Evolutionary conservation across 2,113 vertebrate species (phyloP).

Genomic region (Chaetorhynchus papuensis): DNA sequence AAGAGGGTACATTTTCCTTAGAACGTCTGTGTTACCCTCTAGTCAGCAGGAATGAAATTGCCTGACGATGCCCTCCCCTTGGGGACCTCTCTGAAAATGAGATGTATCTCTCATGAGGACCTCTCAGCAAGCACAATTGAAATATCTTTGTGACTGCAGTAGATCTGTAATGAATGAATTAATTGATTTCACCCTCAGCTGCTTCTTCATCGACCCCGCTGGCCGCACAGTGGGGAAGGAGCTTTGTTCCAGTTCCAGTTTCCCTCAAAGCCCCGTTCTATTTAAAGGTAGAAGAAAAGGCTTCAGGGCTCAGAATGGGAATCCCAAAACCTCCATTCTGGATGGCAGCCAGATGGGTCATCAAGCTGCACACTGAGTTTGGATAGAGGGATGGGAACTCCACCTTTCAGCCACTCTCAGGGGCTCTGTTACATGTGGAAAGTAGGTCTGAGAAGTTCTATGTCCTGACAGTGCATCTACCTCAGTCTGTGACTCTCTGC

Average conservation of each 20-base stretch:
- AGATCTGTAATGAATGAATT: conserved; percentile 53
- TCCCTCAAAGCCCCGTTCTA: not conserved
- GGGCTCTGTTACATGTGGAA: not conserved
- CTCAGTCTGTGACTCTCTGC: not conserved
- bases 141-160: conserved; percentile 34
- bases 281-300: not conserved
- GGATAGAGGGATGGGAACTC: not conserved
- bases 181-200: conserved; percentile 64
- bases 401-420: not conserved
- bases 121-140: conserved; percentile 37
- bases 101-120: conserved; percentile 41
- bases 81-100: conserved; percentile 37
- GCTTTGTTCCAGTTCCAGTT: conserved; percentile 52
- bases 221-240: conserved; percentile 15
- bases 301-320: not conserved
- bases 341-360: not conserved
- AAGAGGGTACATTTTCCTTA: not conserved
- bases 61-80: not conserved
- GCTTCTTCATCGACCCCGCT: not conserved
- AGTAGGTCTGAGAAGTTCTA: not conserved
- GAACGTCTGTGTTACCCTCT: not conserved
- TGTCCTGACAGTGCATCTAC: not conserved
- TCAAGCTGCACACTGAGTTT: not conserved
- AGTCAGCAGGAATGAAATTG: conserved; percentile 29
- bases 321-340: not conserved